phyloP scores from a whole-genome alignment of 2,113 vertebrate species.

The Synodontis membranacea region DNA sequence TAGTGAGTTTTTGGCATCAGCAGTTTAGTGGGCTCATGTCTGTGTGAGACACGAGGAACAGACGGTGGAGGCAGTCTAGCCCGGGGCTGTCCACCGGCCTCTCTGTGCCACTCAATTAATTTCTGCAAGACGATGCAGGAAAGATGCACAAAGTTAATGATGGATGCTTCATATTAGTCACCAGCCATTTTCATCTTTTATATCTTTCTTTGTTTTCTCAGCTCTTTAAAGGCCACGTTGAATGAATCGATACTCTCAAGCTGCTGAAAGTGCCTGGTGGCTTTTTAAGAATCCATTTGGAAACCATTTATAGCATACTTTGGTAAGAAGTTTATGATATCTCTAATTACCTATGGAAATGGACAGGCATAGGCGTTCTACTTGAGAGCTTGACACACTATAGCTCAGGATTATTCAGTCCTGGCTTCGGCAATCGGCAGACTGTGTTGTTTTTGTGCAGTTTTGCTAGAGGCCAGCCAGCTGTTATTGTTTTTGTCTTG shows the following conservation, averaged over 20 bases:
- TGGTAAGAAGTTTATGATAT: conserved; percentile 21
- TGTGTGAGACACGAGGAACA: conserved; percentile 43
- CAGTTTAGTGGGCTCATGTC: conserved; percentile 45
- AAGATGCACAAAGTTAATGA: conserved; percentile 58
- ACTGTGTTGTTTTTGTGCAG: conserved; percentile 49
- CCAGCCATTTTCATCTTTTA: conserved; percentile 42
- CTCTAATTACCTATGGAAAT: conserved; percentile 41
- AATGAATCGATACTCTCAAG: conserved; percentile 21
- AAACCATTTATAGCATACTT: conserved; percentile 27
- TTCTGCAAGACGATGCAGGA: conserved; percentile 49
- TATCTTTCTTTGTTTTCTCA: conserved; percentile 40
- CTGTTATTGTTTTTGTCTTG: conserved; percentile 59
- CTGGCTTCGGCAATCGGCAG: conserved; percentile 35
- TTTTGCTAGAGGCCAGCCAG: conserved; percentile 61
- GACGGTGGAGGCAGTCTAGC: conserved; percentile 54
- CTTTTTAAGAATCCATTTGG: conserved; percentile 18
- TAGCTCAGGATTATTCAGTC: conserved; percentile 47
- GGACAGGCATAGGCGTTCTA: conserved; percentile 39
- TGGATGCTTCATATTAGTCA: conserved; percentile 53
- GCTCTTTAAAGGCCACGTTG: conserved; percentile 27
- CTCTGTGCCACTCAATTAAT: conserved; percentile 59
- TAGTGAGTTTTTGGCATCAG: conserved; percentile 49
- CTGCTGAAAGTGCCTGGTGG: conserved; percentile 34
- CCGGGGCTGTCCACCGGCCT: conserved; percentile 54
- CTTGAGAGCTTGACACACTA: conserved; percentile 23